Base-by-base conservation (phyloP, 2,888 invertebrate genomes). In the Leucophenga montana region DNA sequence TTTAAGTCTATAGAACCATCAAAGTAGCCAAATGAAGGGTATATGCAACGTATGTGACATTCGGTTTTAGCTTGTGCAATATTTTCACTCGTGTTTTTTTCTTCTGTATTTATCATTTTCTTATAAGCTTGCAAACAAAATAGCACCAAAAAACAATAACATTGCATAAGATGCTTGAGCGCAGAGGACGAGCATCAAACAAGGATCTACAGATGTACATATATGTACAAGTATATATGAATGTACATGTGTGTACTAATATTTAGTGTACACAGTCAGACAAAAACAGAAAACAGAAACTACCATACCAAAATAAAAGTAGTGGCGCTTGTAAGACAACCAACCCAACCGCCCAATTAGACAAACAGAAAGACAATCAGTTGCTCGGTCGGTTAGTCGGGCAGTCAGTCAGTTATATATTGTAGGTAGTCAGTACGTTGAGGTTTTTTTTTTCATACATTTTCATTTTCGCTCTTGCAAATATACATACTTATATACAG, bases 151-250 rank as follows among this genome's bases (percentile, higher is more conserved):
- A 13, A 57, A 57, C 57, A 57, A 57, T 31, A 57, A 33, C 31
- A 57, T 57, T 57, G 57, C 57, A 57, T 57, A 57, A 57, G 57
- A 57, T 57, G 31, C 57, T 57, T 31, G 31, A 56, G 56, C 56
- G 31, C 31, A 16, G 11, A 14, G 22, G 22, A 56, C 20, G 27
- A 27, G 4, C 4, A 27, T 27, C 27, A 27, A 27, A 4, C 27
- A 27, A 27, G 27, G 27, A 27, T 27, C 27, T 27, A 27, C 27
- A 27, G 27, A 27, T 57, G n/a, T 57, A 6, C 31, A 31, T 57
- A 31, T 57, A 31, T 33, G 59, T 27, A n/a, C n/a, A 0, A 14
- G 5, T 14, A 6, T 13, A 11, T 20, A 8, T n/a, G n/a, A n/a
- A n/a, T n/a, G n/a, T n/a, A 6, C 31, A 31, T 57, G 57, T 57